A percentile compares a stretch with the other conserved stretches of the same genome.
phyloP scores from a whole-genome alignment of 30 jellyfish, hydroid and myxozoan genomes.

The Aurelia sp. region DNA sequence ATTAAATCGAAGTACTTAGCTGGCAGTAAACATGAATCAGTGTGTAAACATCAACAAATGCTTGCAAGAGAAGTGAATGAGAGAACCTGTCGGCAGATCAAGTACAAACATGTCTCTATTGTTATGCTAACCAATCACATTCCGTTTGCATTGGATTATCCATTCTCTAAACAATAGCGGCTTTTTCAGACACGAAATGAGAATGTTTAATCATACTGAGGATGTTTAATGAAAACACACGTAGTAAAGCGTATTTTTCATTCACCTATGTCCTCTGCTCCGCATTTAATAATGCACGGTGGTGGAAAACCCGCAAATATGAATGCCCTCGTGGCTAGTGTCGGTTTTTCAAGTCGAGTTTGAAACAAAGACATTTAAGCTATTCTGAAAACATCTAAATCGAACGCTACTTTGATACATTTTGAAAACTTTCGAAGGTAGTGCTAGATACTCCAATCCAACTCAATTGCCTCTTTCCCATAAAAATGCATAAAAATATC shows the following conservation, averaged over 20 bases:
- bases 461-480: too few species aligned
- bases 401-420: too few species aligned
- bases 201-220: constrained; percentile 27
- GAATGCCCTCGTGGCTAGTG: too few species aligned
- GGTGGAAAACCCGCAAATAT: too few species aligned
- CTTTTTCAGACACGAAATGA: constrained; percentile 25
- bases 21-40: constrained; percentile 20
- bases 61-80: constrained; percentile 31
- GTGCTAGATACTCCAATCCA: too few species aligned
- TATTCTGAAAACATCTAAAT: too few species aligned
- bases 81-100: constrained; percentile 46
- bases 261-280: constrained; percentile 61
- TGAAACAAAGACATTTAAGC: too few species aligned
- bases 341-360: too few species aligned
- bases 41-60: constrained; percentile 24
- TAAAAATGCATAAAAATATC: too few species aligned
- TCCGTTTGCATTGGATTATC: constrained; percentile 58
- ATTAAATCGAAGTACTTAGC: constrained; percentile 44
- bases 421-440: too few species aligned
- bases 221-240: constrained; percentile 31
- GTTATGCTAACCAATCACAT: constrained; percentile 47
- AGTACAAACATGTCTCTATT: constrained; percentile 31
- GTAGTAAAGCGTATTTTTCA: background rate
- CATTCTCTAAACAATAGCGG: constrained; percentile 51
- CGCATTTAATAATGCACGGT: too few species aligned